Evolutionary conservation across 2,113 vertebrate genomes (phyloP).

Genomic region (Cryptomyrus ogoouensis): DNA sequence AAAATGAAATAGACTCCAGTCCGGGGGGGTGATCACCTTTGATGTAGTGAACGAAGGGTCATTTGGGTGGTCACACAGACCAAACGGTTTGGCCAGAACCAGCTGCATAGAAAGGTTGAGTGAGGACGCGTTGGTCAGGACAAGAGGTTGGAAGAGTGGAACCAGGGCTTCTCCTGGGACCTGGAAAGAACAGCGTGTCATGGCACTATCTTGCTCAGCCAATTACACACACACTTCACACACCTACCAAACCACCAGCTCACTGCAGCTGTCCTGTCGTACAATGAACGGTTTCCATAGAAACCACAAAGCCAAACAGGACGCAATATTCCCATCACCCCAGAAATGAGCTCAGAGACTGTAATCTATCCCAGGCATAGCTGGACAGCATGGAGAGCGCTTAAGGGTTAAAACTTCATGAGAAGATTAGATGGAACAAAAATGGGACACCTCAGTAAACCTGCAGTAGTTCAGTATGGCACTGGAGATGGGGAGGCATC

Average conservation of each 20-base stretch:
- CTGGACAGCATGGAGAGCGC: not conserved
- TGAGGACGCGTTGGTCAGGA: slow-evolving; percentile 67
- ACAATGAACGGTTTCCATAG: not conserved
- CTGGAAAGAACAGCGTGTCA: slow-evolving; percentile 40
- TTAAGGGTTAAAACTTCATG: not conserved
- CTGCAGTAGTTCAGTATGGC: not conserved
- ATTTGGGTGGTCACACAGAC: slow-evolving; percentile 48
- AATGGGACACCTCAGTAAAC: not conserved
- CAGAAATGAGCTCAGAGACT: not conserved
- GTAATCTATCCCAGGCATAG: not conserved
- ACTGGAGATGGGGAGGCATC: not conserved
- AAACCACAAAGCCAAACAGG: not conserved
- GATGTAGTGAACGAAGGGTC: slow-evolving; percentile 32
- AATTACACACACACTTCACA: slow-evolving; percentile 20
- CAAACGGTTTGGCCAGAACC: slow-evolving; percentile 60
- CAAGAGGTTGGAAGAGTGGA: slow-evolving; percentile 59
- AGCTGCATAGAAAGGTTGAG: slow-evolving; percentile 63
- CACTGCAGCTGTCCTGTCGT: not conserved
- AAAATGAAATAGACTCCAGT: not conserved
- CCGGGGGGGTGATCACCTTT: slow-evolving; percentile 42
- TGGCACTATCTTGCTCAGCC: not conserved
- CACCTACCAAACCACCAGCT: not conserved
- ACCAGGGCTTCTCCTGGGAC: slow-evolving; percentile 45
- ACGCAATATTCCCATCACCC: not conserved
- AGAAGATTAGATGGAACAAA: not conserved